Evolutionary conservation across 2,113 vertebrate genomes (phyloP).

Genomic region (Chlorodrepanis virens): DNA sequence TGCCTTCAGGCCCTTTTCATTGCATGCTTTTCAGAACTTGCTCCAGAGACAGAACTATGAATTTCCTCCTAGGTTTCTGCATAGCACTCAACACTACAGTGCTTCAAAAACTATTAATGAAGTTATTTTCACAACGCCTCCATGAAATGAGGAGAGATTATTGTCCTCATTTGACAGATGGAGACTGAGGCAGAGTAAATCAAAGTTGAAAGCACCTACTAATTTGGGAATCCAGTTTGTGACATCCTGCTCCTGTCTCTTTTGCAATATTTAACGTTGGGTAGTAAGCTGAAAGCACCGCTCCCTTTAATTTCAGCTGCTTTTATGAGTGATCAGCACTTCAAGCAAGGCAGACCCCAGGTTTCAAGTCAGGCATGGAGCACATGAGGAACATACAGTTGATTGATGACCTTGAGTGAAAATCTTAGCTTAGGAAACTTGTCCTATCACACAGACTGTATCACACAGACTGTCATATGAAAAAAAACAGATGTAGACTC

Average conservation of each 20-base stretch:
- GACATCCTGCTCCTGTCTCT: neutral
- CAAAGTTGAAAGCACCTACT: neutral
- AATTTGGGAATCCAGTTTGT: neutral
- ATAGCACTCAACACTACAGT: neutral
- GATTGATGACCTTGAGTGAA: neutral
- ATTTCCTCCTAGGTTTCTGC: slow-evolving; percentile 21
- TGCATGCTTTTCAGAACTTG: slow-evolving; percentile 26
- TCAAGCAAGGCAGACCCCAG: neutral
- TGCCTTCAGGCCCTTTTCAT: slow-evolving; percentile 16
- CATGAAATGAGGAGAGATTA: slow-evolving; percentile 1
- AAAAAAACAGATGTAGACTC: neutral
- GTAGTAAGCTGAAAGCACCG: neutral
- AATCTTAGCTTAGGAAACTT: neutral
- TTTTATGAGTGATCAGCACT: neutral
- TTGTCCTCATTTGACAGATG: slow-evolving; percentile 13
- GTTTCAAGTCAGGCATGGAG: rapidly evolving
- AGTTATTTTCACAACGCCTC: slow-evolving; percentile 31
- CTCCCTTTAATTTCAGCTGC: neutral
- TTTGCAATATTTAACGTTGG: neutral
- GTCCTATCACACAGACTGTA: neutral
- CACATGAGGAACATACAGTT: neutral
- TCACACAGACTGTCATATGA: neutral
- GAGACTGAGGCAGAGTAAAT: neutral
- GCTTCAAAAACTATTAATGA: slow-evolving; percentile 34
- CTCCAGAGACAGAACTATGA: slow-evolving; percentile 31